Evolutionary conservation across 2,113 vertebrate species (phyloP), one percentile per base, ranked within the genome.

Genomic region (Catharus bicknelli): DNA sequence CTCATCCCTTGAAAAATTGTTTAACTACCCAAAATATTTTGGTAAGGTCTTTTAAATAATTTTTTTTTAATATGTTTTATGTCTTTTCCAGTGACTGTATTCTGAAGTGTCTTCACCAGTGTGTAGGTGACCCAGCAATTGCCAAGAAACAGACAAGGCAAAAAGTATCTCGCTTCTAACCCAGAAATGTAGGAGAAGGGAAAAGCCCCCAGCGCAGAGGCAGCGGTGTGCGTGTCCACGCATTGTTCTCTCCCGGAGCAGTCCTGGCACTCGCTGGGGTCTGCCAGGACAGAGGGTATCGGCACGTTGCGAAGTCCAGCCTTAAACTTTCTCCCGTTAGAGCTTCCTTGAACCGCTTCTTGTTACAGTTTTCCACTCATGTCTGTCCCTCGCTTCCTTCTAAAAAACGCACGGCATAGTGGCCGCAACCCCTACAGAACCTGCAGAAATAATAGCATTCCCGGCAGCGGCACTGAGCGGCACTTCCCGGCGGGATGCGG

Each of bases 311-410:
- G 27, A 53, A 73, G 48, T 27, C 50, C 50, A 72, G n/a, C 40
- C n/a, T 61, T 50, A 40, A 92, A 93, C 69, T 88, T 94, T 55
- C 20, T n/a, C 48, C 48, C 40, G 51, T n/a, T 14, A 22, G 26
- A 77, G 34, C 27, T 75, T 45, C 64, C 45, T 68, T 29, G 26
- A 57, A 51, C 75, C 23, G 15, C 51, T 72, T 6, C 47, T 75
- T 20, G 18, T 38, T 54, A 54, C 7, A 19, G 7, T 68, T 86
- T 55, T 30, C 43, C 36, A 53, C 51, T 51, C 32, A 4, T 4
- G 19, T 11, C 23, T 32, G 32, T 58, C 34, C 36, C 57, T 74
- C 42, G 15, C 47, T 43, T 72, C 34, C 54, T 58, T 90, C n/a
- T 18, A 45, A 57, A 55, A 55, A 63, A 29, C 0, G 23, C n/a